Percentiles rank a stretch among this genome's conserved stretches.
Evolutionary conservation across 2,797 vertebrate species (phyloP).

Genomic region (Sebastes diaconus): DNA sequence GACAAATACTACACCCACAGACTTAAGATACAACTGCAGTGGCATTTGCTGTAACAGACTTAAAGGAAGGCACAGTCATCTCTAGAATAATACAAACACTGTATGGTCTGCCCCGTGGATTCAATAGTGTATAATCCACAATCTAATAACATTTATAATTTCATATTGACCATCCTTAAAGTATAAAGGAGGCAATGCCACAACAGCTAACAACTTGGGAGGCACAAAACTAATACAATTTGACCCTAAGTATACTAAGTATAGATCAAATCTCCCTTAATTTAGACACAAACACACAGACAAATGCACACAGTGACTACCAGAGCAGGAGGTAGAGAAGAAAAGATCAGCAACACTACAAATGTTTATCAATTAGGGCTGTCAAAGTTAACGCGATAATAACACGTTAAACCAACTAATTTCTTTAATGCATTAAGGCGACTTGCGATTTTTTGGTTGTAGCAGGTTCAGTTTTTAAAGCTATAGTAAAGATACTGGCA

Average conservation of each 20-base stretch:
- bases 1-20: constrained; percentile 21
- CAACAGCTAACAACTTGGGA: background rate
- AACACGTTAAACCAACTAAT: too few relatives aligned
- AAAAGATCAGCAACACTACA: background rate
- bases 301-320: background rate
- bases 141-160: background rate
- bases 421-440: too few relatives aligned
- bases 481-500: too few relatives aligned
- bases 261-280: background rate
- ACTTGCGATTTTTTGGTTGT: too few relatives aligned
- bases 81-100: background rate
- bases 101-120: background rate
- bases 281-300: background rate
- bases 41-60: background rate
- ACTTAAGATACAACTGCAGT: background rate
- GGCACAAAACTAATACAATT: background rate
- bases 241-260: background rate
- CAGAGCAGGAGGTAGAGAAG: background rate
- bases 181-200: background rate
- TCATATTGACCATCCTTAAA: background rate
- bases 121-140: background rate
- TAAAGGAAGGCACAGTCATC: background rate
- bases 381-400: too few relatives aligned
- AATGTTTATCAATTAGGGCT: too few relatives aligned
- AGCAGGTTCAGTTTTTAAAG: too few relatives aligned